Conservation (phyloP, 2,797 vertebrate genomes). For the Hemibagrus guttatus region DNA sequence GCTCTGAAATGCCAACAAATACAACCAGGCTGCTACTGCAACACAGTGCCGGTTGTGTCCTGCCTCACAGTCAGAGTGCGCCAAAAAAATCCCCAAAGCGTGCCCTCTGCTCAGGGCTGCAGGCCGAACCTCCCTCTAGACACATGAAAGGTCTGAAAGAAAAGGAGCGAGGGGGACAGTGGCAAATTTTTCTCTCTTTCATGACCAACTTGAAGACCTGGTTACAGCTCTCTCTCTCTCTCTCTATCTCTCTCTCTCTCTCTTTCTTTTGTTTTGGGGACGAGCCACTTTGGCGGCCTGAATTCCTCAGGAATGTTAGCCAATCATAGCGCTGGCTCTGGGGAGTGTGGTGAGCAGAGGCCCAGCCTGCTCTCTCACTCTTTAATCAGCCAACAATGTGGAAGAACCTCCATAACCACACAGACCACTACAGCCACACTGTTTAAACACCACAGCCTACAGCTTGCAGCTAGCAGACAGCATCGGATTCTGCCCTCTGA, state of each 20-base stretch:
- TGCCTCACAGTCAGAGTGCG: slow-evolving; percentile 19
- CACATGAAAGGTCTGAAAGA: slow-evolving; percentile 13
- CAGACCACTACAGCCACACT: slow-evolving; percentile 9
- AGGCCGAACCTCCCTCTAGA: slow-evolving; percentile 26
- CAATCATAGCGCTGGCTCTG: slow-evolving; percentile 51
- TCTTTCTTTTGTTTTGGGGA: slow-evolving; percentile 41
- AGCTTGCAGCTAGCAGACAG: background rate
- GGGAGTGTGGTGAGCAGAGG: slow-evolving; percentile 55
- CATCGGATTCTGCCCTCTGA: background rate
- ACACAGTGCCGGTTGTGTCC: slow-evolving; percentile 11
- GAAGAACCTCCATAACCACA: slow-evolving; percentile 28
- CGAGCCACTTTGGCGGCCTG: slow-evolving; percentile 41
- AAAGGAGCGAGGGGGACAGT: slow-evolving; percentile 41
- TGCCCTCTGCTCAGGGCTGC: slow-evolving; percentile 25
- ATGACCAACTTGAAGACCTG: slow-evolving; percentile 43
- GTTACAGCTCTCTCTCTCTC: slow-evolving; percentile 37
- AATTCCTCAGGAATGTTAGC: slow-evolving; percentile 56
- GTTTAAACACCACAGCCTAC: background rate
- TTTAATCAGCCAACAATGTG: slow-evolving; percentile 51
- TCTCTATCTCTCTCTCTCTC: slow-evolving; percentile 19
- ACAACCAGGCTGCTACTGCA: slow-evolving; percentile 37
- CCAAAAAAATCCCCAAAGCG: slow-evolving; percentile 37
- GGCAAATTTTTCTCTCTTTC: slow-evolving; percentile 44
- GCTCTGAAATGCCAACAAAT: slow-evolving; percentile 32
- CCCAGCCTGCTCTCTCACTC: slow-evolving; percentile 40